Evolutionary conservation across 2,888 invertebrate genomes (phyloP).

Genomic region (Tricholauxania praeusta): DNA sequence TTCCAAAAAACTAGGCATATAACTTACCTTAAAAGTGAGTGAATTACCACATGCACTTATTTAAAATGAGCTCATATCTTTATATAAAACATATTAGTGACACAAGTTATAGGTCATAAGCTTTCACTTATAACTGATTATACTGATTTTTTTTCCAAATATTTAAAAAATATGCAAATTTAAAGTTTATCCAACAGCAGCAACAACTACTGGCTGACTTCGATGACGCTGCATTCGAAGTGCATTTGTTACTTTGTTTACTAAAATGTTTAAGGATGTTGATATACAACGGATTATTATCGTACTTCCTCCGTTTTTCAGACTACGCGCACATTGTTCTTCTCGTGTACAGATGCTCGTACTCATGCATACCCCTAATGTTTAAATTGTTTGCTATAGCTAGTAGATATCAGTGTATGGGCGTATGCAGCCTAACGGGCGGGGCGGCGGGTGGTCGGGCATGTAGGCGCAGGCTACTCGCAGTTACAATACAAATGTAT

Average conservation of each 20-base stretch:
- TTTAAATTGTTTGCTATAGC: conserved; percentile 8
- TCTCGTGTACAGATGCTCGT: background rate
- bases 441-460: background rate
- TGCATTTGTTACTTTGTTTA: conserved; percentile 64
- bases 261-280: conserved; percentile 66
- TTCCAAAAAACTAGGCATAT: no score
- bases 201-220: no score
- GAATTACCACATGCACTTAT: no score
- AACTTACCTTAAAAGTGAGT: no score
- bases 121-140: no score
- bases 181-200: no score
- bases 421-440: background rate
- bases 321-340: conserved; percentile 20
- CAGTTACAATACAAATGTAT: background rate
- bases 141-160: no score
- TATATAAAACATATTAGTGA: no score
- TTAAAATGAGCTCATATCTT: no score
- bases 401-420: conserved; percentile 6
- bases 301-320: conserved; percentile 60
- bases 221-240: background rate
- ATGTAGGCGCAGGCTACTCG: background rate
- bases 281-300: conserved; percentile 66
- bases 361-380: background rate
- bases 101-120: no score
- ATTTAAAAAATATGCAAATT: no score